These are phyloP conservation scores for Neosilurus mollespiculum DNA, from an alignment of 2,797 vertebrate species.

Conservation along the genomic window DNA sequence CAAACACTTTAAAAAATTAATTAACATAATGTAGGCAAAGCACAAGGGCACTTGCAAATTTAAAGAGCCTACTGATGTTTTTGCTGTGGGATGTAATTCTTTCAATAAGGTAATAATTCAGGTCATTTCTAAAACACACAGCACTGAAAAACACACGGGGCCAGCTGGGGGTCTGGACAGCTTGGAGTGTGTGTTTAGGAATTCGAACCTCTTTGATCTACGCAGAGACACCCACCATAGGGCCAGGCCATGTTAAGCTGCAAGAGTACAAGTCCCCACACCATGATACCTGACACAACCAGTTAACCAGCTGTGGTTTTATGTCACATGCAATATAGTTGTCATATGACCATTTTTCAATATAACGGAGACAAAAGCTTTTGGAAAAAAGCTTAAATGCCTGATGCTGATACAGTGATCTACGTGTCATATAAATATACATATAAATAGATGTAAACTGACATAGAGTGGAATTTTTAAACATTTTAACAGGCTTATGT, in stretches of 20 bases:
- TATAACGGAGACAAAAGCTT: background rate
- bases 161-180: constrained; percentile 24
- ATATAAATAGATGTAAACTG: background rate
- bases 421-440: background rate
- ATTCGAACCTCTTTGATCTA: constrained; percentile 42
- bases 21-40: constrained; percentile 75
- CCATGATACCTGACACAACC: constrained; percentile 17
- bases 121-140: constrained; percentile 18
- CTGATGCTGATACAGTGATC: background rate
- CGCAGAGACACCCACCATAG: constrained; percentile 21
- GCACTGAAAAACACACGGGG: constrained; percentile 31
- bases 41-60: constrained; percentile 71
- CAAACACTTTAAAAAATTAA: constrained; percentile 67
- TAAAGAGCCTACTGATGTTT: constrained; percentile 65
- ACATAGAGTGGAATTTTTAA: background rate
- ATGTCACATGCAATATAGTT: background rate
- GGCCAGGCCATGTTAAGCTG: constrained; percentile 4
- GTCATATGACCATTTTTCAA: constrained; percentile 8
- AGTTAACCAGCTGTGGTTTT: constrained; percentile 16
- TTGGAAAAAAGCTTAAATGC: background rate
- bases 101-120: constrained; percentile 59
- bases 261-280: constrained; percentile 7
- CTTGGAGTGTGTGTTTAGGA: constrained; percentile 11
- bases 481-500: background rate
- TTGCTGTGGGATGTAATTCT: constrained; percentile 55